Evolutionary conservation across 1,140 invertebrate genomes (phyloP).

Genomic region (Macrobrachium nipponense): DNA sequence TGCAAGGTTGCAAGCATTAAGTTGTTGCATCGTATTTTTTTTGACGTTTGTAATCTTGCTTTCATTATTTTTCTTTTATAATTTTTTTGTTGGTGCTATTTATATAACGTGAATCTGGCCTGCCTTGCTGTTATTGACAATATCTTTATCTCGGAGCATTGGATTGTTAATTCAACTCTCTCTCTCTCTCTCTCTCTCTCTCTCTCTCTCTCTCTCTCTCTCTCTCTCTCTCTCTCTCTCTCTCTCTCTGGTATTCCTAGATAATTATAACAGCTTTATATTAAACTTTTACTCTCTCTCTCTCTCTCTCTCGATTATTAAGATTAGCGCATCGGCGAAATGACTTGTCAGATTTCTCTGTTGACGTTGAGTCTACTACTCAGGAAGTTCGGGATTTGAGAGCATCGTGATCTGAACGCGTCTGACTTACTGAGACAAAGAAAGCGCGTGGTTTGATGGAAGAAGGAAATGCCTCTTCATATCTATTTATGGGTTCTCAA

Average conservation of each 20-base stretch:
- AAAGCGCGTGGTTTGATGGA: too few species aligned
- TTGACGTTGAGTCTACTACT: background rate
- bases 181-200: background rate
- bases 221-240: background rate
- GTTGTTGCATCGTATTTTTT: too few species aligned
- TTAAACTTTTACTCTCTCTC: background rate
- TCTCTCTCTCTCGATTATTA: background rate
- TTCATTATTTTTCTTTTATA: background rate
- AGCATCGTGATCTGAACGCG: too few species aligned
- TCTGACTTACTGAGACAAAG: too few species aligned
- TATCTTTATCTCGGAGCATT: background rate
- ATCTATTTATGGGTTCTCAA: too few species aligned
- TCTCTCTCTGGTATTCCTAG: background rate
- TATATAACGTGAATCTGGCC: too few species aligned
- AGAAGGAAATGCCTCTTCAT: too few species aligned
- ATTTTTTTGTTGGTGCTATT: too few species aligned
- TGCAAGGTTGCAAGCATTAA: too few species aligned
- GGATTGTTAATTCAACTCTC: background rate
- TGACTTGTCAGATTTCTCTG: background rate
- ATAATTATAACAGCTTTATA: too few species aligned
- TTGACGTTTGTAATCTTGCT: background rate
- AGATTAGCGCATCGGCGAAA: background rate
- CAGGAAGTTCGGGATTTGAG: too few species aligned
- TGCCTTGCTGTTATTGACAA: too few species aligned
- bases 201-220: background rate